Evolutionary conservation across 2,113 vertebrate species (phyloP).

Genomic region (Ornithorhynchus anatinus): DNA sequence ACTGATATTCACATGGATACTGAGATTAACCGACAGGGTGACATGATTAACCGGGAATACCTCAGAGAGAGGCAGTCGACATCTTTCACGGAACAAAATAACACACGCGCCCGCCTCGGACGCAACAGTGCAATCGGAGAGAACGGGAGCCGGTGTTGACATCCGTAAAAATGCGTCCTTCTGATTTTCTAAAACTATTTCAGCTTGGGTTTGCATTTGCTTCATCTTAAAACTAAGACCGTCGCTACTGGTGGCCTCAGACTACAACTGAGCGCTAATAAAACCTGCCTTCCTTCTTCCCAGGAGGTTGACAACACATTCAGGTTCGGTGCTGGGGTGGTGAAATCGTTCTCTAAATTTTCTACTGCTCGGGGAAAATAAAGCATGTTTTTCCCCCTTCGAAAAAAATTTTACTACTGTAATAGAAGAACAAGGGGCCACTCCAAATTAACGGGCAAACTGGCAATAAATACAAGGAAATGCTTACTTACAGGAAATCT

Average conservation of each 20-base stretch:
- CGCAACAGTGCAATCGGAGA: too few species aligned
- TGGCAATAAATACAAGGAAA: conserved; percentile 30
- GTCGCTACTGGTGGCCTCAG: conserved; percentile 44
- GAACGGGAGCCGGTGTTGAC: too few species aligned
- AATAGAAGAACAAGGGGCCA: conserved; percentile 42
- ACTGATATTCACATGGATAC: too few species aligned
- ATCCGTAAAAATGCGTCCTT: too few species aligned
- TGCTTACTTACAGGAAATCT: background rate
- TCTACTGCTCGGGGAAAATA: conserved; percentile 21
- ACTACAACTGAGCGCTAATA: conserved; percentile 26
- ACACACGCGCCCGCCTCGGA: too few species aligned
- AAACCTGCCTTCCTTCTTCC: background rate
- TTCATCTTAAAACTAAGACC: background rate
- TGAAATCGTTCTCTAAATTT: conserved; percentile 24
- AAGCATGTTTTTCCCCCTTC: conserved; percentile 27
- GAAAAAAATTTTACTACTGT: conserved; percentile 43
- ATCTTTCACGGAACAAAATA: too few species aligned
- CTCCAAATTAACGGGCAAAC: conserved; percentile 40
- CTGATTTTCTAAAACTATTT: too few species aligned
- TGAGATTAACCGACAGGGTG: too few species aligned
- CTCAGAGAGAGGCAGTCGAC: too few species aligned
- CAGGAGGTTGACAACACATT: conserved; percentile 32
- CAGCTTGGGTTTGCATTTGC: too few species aligned
- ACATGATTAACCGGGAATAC: too few species aligned
- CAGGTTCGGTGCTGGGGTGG: conserved; percentile 26